These are phyloP conservation scores for Acleris emargana DNA, from an alignment of 2,888 invertebrate genomes.

Conservation along the genomic window DNA sequence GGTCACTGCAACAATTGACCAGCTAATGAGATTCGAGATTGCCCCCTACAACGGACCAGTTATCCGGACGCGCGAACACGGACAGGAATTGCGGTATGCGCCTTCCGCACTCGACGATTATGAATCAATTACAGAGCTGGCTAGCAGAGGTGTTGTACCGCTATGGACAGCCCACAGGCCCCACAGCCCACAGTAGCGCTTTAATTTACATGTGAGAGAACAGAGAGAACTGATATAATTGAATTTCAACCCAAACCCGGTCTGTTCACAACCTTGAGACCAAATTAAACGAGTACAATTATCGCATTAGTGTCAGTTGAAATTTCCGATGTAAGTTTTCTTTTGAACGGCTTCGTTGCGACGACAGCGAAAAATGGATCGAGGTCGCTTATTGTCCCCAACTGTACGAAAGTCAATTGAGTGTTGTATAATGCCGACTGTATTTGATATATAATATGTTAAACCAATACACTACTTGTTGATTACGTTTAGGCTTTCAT, in stretches of 20 bases:
- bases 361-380: constrained; percentile 15
- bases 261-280: neutral
- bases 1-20: constrained; percentile 49
- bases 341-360: constrained; percentile 8
- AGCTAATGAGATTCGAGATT: constrained; percentile 55
- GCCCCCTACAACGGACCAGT: constrained; percentile 55
- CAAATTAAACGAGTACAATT: neutral
- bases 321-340: constrained; percentile 16
- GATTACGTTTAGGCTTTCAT: too few species aligned
- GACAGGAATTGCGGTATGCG: constrained; percentile 68
- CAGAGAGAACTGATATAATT: neutral
- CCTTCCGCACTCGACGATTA: constrained; percentile 60
- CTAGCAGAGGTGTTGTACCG: too few species aligned
- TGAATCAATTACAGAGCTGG: constrained; percentile 57
- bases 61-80: constrained; percentile 56
- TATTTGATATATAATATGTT: neutral
- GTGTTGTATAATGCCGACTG: constrained; percentile 1
- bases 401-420: constrained; percentile 15
- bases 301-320: neutral
- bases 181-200: constrained; percentile 3
- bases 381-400: constrained; percentile 26
- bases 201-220: neutral
- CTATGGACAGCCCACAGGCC: constrained; percentile 16
- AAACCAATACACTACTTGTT: neutral
- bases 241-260: too few species aligned